A percentile compares a stretch with the other conserved stretches of the same genome.
Evolutionary conservation across 2,888 invertebrate genomes (phyloP).

Genomic region (Heliconius sara): DNA sequence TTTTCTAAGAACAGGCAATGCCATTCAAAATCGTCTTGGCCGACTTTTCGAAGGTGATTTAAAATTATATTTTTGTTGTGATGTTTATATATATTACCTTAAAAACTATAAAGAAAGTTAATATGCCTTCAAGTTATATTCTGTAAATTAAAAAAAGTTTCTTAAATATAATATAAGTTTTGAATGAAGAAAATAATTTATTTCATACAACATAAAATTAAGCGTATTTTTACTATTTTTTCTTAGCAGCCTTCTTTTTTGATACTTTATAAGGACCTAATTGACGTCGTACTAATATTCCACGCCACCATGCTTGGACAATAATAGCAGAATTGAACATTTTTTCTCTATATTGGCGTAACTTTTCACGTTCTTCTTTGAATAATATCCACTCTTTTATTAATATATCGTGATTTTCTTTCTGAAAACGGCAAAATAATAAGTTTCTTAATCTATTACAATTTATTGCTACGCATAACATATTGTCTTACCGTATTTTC

Average conservation of each 20-base stretch:
- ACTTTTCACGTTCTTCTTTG: conserved; percentile 67
- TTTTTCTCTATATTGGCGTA: conserved; percentile 60
- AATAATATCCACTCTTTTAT: conserved; percentile 67
- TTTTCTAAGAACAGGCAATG: no score
- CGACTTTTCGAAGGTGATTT: no score
- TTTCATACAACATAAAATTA: background rate
- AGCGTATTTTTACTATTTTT: conserved; percentile 36
- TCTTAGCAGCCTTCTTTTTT: conserved; percentile 55
- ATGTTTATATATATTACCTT: no score
- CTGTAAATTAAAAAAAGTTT: background rate
- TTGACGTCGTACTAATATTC: conserved; percentile 68
- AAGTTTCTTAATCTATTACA: background rate
- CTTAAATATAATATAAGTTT: background rate
- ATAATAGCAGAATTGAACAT: conserved; percentile 67
- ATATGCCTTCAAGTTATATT: no score
- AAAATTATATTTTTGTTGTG: no score
- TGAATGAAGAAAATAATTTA: background rate
- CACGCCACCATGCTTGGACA: conserved; percentile 79
- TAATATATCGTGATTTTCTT: conserved; percentile 57
- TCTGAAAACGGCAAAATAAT: conserved; percentile 51
- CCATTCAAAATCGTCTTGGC: no score
- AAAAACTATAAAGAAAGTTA: no score
- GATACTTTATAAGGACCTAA: conserved; percentile 66
- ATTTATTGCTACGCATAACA: background rate
- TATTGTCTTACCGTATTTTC: conserved; percentile 59